Percentiles rank a stretch among this genome's conserved stretches.
Evolutionary conservation across 2,113 vertebrate species (phyloP).

Genomic region (Nesogale talazaci): DNA sequence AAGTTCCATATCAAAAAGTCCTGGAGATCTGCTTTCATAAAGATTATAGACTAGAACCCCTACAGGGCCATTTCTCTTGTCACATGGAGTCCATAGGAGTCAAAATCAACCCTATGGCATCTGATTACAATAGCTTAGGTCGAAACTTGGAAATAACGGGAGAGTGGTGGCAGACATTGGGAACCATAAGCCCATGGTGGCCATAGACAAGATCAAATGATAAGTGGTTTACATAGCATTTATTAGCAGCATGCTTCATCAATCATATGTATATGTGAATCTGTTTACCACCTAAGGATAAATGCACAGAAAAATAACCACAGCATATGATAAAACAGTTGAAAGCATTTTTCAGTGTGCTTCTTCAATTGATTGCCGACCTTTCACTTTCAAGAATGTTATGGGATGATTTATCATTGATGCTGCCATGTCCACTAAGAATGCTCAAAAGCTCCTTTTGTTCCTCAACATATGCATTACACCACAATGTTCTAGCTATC

Average conservation of each 20-base stretch:
- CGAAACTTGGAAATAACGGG: slow-evolving; percentile 52
- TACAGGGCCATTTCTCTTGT: not conserved
- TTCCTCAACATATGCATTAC: not conserved
- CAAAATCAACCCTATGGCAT: not conserved
- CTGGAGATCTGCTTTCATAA: not conserved
- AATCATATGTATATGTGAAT: not conserved
- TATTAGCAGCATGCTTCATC: not conserved
- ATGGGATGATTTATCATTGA: slow-evolving; percentile 41
- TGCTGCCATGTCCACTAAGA: not conserved
- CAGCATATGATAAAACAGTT: slow-evolving; percentile 55
- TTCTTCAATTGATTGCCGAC: not conserved
- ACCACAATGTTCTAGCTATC: not conserved
- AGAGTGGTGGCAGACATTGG: not conserved
- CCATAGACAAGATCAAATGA: not conserved
- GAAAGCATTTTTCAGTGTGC: not conserved
- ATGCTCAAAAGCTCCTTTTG: not conserved
- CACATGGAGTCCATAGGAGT: not conserved
- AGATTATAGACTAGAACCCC: not conserved
- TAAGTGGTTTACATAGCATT: not conserved
- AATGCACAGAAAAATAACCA: not conserved
- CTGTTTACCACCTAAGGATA: slow-evolving; percentile 55
- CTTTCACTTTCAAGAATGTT: slow-evolving; percentile 67
- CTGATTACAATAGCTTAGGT: not conserved
- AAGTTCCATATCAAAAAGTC: not conserved
- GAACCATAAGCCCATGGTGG: slow-evolving; percentile 31